Conservation (phyloP, 2,888 invertebrate genomes). For the Hyppa rectilinea region DNA sequence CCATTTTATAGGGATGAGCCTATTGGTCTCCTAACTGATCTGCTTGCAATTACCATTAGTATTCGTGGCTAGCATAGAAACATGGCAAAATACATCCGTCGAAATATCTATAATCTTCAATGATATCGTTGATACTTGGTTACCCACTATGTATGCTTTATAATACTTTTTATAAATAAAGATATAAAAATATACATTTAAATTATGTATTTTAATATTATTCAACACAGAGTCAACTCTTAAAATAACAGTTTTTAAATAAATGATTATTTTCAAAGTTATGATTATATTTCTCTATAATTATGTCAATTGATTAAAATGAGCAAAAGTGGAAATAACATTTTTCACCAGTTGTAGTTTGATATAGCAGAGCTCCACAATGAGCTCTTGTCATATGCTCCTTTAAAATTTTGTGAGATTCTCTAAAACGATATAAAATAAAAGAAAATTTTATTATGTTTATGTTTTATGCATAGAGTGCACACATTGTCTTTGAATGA, state of each 20-base stretch:
- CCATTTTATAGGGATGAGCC: not conserved
- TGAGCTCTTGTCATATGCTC: slow-evolving; percentile 67
- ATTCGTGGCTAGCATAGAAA: slow-evolving; percentile 62
- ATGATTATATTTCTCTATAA: slow-evolving; percentile 58
- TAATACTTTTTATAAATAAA: slow-evolving; percentile 88
- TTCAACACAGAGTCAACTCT: slow-evolving; percentile 85
- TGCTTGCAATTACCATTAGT: slow-evolving; percentile 46
- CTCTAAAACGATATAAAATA: slow-evolving; percentile 66
- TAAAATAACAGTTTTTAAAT: slow-evolving; percentile 83
- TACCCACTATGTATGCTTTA: slow-evolving; percentile 78
- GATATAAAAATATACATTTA: slow-evolving; percentile 89
- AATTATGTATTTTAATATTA: slow-evolving; percentile 85
- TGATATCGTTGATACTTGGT: slow-evolving; percentile 75
- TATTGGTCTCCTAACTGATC: slow-evolving; percentile 10
- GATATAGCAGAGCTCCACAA: slow-evolving; percentile 57
- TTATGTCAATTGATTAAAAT: slow-evolving; percentile 68
- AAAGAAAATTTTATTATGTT: slow-evolving; percentile 45
- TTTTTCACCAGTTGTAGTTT: slow-evolving; percentile 60
- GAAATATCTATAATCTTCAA: slow-evolving; percentile 67
- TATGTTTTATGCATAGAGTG: slow-evolving; percentile 45
- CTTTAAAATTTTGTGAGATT: slow-evolving; percentile 79
- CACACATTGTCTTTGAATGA: slow-evolving; percentile 53
- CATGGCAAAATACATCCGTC: slow-evolving; percentile 59
- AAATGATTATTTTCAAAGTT: slow-evolving; percentile 68
- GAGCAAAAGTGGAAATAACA: slow-evolving; percentile 67